A percentile compares a stretch with the other conserved stretches of the same genome.
Evolutionary conservation across 2,888 invertebrate species (phyloP).

Genomic region (Pelosia muscerda): DNA sequence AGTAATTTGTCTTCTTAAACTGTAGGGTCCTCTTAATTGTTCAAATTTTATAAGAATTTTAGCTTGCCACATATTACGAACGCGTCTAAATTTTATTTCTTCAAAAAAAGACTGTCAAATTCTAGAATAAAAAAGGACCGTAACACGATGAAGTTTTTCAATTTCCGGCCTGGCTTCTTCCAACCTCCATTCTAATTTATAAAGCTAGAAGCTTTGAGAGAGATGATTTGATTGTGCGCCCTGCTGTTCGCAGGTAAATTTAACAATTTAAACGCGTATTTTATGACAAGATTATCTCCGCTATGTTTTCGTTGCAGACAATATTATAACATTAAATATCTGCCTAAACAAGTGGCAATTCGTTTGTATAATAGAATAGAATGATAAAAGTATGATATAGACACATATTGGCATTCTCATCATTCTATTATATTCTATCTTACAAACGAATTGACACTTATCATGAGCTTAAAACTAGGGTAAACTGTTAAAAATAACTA

Average conservation of each 20-base stretch:
- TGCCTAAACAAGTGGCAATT: no score
- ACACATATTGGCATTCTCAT: no score
- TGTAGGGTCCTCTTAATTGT: neutral
- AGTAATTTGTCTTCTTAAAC: neutral
- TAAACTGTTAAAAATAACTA: no score
- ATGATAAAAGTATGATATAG: no score
- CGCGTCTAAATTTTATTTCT: slow-evolving; percentile 63
- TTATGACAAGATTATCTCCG: slow-evolving; percentile 75
- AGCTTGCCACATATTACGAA: slow-evolving; percentile 41
- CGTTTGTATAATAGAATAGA: no score
- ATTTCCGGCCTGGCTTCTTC: slow-evolving; percentile 82
- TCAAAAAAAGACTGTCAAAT: slow-evolving; percentile 69
- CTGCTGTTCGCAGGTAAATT: slow-evolving; percentile 79
- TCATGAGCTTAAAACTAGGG: no score
- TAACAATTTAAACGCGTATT: slow-evolving; percentile 79
- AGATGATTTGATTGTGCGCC: slow-evolving; percentile 80
- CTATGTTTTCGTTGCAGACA: slow-evolving; percentile 64
- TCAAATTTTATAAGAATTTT: slow-evolving; percentile 36
- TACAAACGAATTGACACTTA: no score
- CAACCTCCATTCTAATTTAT: slow-evolving; percentile 77
- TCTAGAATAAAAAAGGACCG: slow-evolving; percentile 72
- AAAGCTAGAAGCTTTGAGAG: slow-evolving; percentile 75
- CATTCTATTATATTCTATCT: no score
- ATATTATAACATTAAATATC: slow-evolving; percentile 48
- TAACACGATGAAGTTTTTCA: slow-evolving; percentile 80